Conservation (phyloP, 1,140 invertebrate genomes). For the Meloidogyne exigua region DNA sequence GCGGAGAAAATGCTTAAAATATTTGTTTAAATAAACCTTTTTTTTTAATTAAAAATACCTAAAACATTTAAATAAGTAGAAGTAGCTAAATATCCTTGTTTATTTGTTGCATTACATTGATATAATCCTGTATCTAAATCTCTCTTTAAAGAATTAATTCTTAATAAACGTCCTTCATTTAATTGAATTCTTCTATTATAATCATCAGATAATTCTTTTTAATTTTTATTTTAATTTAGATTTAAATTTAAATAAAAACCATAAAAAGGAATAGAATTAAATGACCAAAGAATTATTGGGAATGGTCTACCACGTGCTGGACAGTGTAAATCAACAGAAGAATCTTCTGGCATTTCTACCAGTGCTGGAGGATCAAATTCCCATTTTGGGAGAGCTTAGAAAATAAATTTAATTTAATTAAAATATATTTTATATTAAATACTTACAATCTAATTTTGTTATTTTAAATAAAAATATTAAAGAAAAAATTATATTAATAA, state of each 20-base stretch:
- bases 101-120: constrained; percentile 96
- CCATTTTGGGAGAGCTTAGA: constrained; percentile 80
- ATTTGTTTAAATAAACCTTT: not conserved
- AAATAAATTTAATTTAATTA: not conserved
- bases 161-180: constrained; percentile 54
- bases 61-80: constrained; percentile 96
- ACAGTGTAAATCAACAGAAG: constrained; percentile 81
- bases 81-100: constrained; percentile 93
- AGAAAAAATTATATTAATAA: not conserved
- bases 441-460: not conserved
- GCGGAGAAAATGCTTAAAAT: constrained; percentile 54
- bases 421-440: not conserved
- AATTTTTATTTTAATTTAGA: constrained; percentile 27
- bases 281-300: constrained; percentile 90
- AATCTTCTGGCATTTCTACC: constrained; percentile 83
- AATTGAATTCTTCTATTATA: constrained; percentile 65
- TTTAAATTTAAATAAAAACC: constrained; percentile 23
- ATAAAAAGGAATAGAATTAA: constrained; percentile 76
- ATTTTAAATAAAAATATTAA: constrained; percentile 7
- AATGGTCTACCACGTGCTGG: constrained; percentile 81
- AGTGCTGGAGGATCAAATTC: constrained; percentile 80
- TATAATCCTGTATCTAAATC: constrained; percentile 88
- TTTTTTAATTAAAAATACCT: constrained; percentile 65
- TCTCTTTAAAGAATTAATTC: constrained; percentile 78
- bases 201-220: constrained; percentile 73